phyloP scores from a whole-genome alignment of 1,140 invertebrate species.

The Tetragnatha versicolor region DNA sequence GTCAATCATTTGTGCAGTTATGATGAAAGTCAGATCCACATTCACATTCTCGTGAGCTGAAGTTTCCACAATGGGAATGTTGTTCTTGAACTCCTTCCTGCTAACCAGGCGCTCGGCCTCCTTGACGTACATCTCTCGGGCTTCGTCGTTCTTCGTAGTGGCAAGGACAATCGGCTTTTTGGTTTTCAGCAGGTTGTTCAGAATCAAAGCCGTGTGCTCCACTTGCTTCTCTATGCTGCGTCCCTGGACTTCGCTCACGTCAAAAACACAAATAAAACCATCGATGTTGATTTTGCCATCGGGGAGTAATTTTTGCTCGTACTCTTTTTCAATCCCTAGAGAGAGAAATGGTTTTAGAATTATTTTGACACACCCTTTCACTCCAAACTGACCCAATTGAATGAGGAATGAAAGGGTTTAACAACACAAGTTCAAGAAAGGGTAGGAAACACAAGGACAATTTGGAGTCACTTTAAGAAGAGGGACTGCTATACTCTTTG shows the following conservation, averaged over 20 bases:
- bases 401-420: no score
- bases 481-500: no score
- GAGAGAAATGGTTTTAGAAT: no score
- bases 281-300: conserved; percentile 94
- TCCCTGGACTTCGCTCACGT: conserved; percentile 86
- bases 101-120: conserved; percentile 88
- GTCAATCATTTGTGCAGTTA: conserved; percentile 91
- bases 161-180: conserved; percentile 96
- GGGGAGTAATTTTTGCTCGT: conserved; percentile 90
- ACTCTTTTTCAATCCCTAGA: conserved; percentile 83
- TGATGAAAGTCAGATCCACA: conserved; percentile 91
- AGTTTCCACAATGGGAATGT: conserved; percentile 89
- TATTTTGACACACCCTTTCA: no score
- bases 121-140: conserved; percentile 82
- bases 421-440: no score
- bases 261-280: conserved; percentile 95
- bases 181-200: conserved; percentile 85
- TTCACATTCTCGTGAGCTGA: conserved; percentile 97
- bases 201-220: conserved; percentile 78
- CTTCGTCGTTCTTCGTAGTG: conserved; percentile 96
- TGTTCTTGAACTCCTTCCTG: conserved; percentile 86
- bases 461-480: no score
- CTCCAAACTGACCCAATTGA: no score
- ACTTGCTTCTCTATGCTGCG: conserved; percentile 84
- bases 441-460: no score